Conservation (phyloP, 2,888 invertebrate genomes). For the Incurvaria masculella region DNA sequence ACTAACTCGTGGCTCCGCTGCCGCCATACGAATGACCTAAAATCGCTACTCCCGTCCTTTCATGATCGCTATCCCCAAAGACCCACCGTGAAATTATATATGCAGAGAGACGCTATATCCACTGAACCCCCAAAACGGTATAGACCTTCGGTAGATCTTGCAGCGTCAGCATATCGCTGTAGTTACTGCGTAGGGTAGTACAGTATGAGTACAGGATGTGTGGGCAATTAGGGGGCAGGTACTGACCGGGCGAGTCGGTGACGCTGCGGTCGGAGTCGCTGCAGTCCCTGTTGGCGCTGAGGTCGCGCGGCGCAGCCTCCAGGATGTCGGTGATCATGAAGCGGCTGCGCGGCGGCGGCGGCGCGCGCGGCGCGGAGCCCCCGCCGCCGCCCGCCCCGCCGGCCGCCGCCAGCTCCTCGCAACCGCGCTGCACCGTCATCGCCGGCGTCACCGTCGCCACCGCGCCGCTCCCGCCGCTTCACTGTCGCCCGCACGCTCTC, state of each 20-base stretch:
- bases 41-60: no score
- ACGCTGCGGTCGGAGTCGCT: constrained; percentile 56
- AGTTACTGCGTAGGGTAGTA: no score
- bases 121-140: no score
- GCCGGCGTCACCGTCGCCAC: constrained; percentile 29
- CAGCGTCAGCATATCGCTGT: no score
- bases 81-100: no score
- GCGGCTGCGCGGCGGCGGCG: constrained; percentile 70
- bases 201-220: no score
- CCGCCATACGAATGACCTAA: no score
- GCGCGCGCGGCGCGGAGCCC: constrained; percentile 65
- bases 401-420: constrained; percentile 26
- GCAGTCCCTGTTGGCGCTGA: constrained; percentile 53
- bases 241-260: constrained; percentile 53
- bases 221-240: constrained; percentile 18
- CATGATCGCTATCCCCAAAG: no score
- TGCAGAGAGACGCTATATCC: no score
- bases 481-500: neutral
- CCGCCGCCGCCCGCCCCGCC: constrained; percentile 42
- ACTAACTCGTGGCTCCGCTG: no score
- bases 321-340: constrained; percentile 92
- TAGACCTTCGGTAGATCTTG: no score
- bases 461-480: constrained; percentile 25
- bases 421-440: constrained; percentile 22
- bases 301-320: constrained; percentile 55